Conservation (phyloP, 2,113 vertebrate genomes). For the Phalacrocorax brasilianus region DNA sequence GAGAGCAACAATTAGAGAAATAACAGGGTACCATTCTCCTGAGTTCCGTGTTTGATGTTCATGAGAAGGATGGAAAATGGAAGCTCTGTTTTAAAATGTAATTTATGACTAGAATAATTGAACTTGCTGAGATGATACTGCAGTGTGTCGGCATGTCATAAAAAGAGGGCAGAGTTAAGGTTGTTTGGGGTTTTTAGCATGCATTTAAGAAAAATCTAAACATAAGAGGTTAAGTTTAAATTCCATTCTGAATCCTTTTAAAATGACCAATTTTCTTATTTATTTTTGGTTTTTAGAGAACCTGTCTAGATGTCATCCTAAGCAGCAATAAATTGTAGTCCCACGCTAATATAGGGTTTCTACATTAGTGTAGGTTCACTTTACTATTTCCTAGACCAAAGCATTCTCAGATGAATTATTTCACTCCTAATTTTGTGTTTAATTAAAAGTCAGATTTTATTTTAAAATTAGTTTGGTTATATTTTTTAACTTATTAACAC, state of each 20-base stretch:
- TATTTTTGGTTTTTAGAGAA: background rate
- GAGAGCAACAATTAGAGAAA: background rate
- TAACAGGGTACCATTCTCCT: background rate
- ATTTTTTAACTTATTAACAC: background rate
- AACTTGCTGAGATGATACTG: background rate
- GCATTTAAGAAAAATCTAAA: background rate
- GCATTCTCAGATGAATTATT: background rate
- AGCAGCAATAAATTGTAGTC: background rate
- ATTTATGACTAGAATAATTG: background rate
- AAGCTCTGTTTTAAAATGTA: background rate
- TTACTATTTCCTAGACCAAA: background rate
- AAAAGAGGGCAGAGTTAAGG: background rate
- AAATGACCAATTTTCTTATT: background rate
- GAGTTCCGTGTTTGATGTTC: background rate
- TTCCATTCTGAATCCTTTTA: background rate
- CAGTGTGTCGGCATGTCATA: background rate
- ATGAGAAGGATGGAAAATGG: background rate
- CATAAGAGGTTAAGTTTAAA: background rate
- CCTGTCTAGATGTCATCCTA: background rate
- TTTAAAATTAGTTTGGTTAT: background rate
- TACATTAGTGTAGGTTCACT: background rate
- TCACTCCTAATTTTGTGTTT: background rate
- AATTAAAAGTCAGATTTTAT: background rate
- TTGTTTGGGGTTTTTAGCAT: background rate
- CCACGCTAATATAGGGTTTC: accelerated